Evolutionary conservation across 1,140 invertebrate species (phyloP).

Genomic region (Proales similis): DNA sequence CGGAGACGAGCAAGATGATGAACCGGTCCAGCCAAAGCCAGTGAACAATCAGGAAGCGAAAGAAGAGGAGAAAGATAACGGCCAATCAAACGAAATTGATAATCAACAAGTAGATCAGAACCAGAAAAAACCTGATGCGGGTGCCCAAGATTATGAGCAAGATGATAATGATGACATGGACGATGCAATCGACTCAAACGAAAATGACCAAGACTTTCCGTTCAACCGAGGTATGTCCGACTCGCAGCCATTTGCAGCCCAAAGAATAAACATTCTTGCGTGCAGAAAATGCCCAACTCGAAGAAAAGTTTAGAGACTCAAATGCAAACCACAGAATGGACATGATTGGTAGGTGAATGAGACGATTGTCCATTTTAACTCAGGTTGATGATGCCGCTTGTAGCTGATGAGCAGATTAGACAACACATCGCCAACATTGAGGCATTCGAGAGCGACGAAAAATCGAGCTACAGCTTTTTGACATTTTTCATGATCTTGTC

Average conservation of each 20-base stretch:
- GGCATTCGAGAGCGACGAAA: slow-evolving; percentile 11
- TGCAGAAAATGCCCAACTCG: too few relatives aligned
- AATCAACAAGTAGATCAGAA: neutral
- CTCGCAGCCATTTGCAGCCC: too few relatives aligned
- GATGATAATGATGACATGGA: neutral
- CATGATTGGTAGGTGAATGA: too few relatives aligned
- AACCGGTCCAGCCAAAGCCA: neutral
- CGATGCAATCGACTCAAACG: too few relatives aligned
- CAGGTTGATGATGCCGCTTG: too few relatives aligned
- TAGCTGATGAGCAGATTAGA: too few relatives aligned
- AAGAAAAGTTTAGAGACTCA: too few relatives aligned
- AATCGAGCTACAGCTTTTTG: slow-evolving; percentile 23
- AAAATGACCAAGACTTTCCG: neutral
- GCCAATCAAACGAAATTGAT: neutral
- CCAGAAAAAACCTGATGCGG: neutral
- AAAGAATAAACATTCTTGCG: too few relatives aligned
- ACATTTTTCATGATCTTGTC: slow-evolving; percentile 26
- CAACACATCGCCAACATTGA: too few relatives aligned
- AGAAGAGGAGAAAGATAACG: slow-evolving; percentile 1
- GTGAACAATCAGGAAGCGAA: neutral
- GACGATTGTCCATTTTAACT: too few relatives aligned
- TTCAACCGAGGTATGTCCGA: too few relatives aligned
- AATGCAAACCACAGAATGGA: too few relatives aligned
- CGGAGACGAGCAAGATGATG: neutral
- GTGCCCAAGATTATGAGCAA: neutral